Evolutionary conservation across 2,888 invertebrate genomes (phyloP).

Genomic region (Eupithecia insigniata): DNA sequence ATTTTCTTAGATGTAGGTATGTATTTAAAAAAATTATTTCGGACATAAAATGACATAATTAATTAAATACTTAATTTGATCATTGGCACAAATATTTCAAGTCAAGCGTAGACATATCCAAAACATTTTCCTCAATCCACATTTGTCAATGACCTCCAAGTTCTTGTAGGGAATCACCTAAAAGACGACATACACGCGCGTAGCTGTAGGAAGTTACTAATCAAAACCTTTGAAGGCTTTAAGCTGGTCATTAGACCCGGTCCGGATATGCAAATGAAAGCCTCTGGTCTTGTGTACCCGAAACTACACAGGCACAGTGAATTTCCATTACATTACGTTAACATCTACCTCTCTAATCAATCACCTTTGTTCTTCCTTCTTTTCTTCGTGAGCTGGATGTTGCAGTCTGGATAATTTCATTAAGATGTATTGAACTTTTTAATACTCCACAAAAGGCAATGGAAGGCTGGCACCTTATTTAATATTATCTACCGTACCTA

Average conservation of each 20-base stretch:
- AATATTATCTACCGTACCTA: no score
- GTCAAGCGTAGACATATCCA: neutral
- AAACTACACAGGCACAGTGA: conserved; percentile 8
- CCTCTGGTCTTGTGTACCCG: neutral
- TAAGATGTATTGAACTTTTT: neutral
- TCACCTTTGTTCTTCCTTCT: neutral
- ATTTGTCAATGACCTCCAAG: neutral
- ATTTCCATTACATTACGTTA: conserved; percentile 7
- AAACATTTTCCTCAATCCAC: neutral
- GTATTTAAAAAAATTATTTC: neutral
- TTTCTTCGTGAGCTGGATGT: neutral
- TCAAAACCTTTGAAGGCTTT: conserved; percentile 17
- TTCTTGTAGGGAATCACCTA: neutral
- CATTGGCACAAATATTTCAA: neutral
- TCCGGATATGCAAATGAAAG: conserved; percentile 15
- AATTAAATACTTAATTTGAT: neutral
- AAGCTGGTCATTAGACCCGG: conserved; percentile 3
- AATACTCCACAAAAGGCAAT: neutral
- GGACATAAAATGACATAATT: neutral
- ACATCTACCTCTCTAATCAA: conserved; percentile 1
- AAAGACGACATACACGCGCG: neutral
- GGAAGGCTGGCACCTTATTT: no score
- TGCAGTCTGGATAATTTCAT: neutral
- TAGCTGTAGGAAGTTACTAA: neutral
- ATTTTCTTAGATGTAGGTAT: neutral